Percentiles rank a stretch among this genome's conserved stretches.
Evolutionary conservation across 2,113 vertebrate genomes (phyloP).

Genomic region (Falco punctatus): DNA sequence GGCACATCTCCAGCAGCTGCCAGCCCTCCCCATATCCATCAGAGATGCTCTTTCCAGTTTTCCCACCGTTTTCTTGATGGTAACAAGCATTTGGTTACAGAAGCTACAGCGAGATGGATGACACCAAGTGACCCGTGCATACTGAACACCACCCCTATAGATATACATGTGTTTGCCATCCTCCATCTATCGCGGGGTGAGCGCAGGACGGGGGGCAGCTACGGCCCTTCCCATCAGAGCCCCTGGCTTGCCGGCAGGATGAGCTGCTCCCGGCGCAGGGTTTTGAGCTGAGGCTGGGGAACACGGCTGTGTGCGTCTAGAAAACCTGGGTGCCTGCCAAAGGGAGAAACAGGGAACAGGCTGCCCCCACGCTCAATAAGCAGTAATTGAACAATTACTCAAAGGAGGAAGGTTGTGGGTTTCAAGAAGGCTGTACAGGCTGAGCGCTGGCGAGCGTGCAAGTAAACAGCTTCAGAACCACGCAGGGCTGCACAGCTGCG

Average conservation of each 20-base stretch:
- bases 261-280: fast-evolving
- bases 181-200: fast-evolving
- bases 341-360: neutral
- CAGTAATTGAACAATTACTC: slow-evolving; percentile 29
- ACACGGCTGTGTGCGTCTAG: neutral
- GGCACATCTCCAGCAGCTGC: neutral
- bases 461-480: neutral
- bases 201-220: fast-evolving
- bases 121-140: fast-evolving
- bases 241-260: fast-evolving
- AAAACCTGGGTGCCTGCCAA: slow-evolving; percentile 16
- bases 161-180: fast-evolving
- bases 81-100: fast-evolving
- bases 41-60: neutral
- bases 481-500: fast-evolving
- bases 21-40: neutral
- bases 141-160: neutral
- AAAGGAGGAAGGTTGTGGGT: neutral
- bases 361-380: slow-evolving; percentile 9
- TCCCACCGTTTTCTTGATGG: fast-evolving
- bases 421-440: neutral
- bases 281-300: neutral
- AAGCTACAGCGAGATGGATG: fast-evolving
- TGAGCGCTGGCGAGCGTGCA: fast-evolving
- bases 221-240: neutral